phyloP scores from a whole-genome alignment of 2,888 invertebrate genomes.

The Ptilodon capucinus region DNA sequence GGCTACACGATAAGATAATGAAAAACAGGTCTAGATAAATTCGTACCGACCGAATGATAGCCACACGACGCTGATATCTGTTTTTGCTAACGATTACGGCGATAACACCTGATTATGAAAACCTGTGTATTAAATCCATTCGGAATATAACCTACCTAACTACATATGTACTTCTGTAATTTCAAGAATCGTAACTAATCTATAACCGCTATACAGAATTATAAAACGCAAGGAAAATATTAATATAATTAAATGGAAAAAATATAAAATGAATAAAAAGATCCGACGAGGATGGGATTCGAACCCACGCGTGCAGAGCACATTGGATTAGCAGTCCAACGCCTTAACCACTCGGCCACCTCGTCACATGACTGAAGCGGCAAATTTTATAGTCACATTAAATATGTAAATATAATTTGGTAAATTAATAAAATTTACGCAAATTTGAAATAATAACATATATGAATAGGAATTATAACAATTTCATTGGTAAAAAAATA shows the following conservation, averaged over 20 bases:
- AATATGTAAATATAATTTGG: background rate
- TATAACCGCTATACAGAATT: too few species aligned
- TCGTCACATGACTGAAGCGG: constrained; percentile 73
- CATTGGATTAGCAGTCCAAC: constrained; percentile 94
- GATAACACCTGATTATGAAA: constrained; percentile 63
- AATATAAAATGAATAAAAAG: constrained; percentile 30
- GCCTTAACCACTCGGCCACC: constrained; percentile 94
- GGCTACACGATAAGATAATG: constrained; percentile 75
- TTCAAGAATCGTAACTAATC: too few species aligned
- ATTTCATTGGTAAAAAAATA: background rate
- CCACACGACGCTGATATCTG: constrained; percentile 52
- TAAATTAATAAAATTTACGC: background rate
- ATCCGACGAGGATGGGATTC: constrained; percentile 90
- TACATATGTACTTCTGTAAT: too few species aligned
- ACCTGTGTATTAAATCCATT: constrained; percentile 25
- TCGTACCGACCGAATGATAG: constrained; percentile 66
- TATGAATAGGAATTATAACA: background rate
- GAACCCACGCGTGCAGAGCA: constrained; percentile 93
- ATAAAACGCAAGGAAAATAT: too few species aligned
- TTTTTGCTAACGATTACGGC: constrained; percentile 68
- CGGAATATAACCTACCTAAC: too few species aligned
- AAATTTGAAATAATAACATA: too few species aligned
- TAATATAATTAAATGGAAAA: background rate
- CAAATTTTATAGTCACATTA: constrained; percentile 45
- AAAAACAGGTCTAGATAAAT: constrained; percentile 81